Conservation (phyloP, 2,113 vertebrate species). For the Elachura formosa region DNA sequence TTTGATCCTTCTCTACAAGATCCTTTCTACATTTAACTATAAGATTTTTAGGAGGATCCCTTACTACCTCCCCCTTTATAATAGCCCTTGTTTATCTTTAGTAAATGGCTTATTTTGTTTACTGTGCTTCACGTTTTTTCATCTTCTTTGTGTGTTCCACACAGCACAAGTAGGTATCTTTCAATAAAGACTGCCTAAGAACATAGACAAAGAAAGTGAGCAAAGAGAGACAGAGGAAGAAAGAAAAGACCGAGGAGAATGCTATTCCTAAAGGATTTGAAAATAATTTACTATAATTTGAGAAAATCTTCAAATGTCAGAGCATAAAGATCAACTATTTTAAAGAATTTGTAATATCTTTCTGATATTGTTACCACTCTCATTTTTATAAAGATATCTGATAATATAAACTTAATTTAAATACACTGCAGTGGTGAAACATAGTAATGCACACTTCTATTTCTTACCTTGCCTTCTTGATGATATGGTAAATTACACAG, state of each 20-base stretch:
- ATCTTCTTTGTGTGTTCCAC: background rate
- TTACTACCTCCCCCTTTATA: background rate
- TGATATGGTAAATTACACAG: background rate
- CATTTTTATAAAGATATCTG: background rate
- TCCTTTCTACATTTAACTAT: background rate
- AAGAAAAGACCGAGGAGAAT: background rate
- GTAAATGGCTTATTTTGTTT: conserved; percentile 42
- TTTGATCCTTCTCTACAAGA: background rate
- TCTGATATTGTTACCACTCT: background rate
- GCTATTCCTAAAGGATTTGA: background rate
- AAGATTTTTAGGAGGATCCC: background rate
- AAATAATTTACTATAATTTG: background rate
- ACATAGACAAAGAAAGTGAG: background rate
- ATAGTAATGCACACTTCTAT: background rate
- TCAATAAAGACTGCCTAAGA: conserved; percentile 14
- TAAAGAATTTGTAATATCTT: background rate
- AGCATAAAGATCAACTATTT: background rate
- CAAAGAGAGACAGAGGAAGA: background rate
- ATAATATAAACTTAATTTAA: background rate
- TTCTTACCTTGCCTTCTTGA: background rate
- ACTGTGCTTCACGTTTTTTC: conserved; percentile 14
- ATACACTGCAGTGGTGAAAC: background rate
- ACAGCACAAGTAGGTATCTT: background rate
- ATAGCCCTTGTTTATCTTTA: conserved; percentile 1
- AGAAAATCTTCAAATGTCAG: background rate